Conservation (phyloP, 2,888 invertebrate species). For the Cheilosia pagana region DNA sequence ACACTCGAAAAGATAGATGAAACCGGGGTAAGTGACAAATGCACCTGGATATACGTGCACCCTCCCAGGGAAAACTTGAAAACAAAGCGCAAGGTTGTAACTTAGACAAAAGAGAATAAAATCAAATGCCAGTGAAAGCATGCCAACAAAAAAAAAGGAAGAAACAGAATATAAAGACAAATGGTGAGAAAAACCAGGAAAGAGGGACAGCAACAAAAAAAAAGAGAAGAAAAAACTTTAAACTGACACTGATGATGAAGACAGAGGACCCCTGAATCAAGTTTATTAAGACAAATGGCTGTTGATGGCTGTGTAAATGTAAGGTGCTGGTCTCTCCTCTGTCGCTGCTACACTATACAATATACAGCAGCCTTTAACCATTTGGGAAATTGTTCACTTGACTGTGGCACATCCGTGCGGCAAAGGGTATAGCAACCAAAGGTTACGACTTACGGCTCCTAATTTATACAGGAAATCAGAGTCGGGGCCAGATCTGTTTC, state of each 20-base stretch:
- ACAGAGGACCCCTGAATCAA: conserved; percentile 76
- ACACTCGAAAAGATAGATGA: conserved; percentile 7
- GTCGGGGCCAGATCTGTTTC: conserved; percentile 70
- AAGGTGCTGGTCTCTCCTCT: conserved; percentile 46
- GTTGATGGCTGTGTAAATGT: conserved; percentile 70
- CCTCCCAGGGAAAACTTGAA: background rate
- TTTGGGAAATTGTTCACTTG: conserved; percentile 23
- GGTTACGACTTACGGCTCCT: conserved; percentile 66
- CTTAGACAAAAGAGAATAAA: conserved; percentile 45
- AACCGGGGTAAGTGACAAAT: conserved; percentile 28
- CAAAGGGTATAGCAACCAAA: conserved; percentile 36
- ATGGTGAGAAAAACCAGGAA: conserved; percentile 20
- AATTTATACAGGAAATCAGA: conserved; percentile 61
- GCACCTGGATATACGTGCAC: conserved; percentile 24
- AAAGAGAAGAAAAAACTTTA: conserved; percentile 25
- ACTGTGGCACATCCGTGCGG: conserved; percentile 1
- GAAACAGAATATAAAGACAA: conserved; percentile 1
- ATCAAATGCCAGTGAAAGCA: conserved; percentile 28
- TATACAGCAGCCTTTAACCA: conserved; percentile 1
- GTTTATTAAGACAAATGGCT: conserved; percentile 77
- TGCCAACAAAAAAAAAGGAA: conserved; percentile 12
- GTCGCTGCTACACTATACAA: conserved; percentile 24
- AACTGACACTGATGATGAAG: conserved; percentile 75
- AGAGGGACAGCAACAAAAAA: background rate
- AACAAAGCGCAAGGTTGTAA: conserved; percentile 9